Evolutionary conservation across 2,113 vertebrate genomes (phyloP).

Genomic region (Myiozetetes cayanensis): DNA sequence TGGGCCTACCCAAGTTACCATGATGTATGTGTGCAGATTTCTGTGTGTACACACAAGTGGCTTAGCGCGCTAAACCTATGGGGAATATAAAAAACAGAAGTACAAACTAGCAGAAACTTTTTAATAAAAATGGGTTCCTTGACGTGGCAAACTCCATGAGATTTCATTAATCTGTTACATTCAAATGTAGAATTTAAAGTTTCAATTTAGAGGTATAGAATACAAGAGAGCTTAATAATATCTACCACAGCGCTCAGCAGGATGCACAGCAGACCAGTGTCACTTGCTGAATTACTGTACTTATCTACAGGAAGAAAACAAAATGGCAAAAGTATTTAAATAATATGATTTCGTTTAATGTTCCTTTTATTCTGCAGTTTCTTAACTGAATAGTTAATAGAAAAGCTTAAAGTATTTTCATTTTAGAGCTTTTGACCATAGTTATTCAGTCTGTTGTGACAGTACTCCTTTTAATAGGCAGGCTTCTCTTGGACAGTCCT

Average conservation of each 20-base stretch:
- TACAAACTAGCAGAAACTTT: background rate
- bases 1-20: background rate
- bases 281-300: background rate
- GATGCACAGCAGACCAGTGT: background rate
- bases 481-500: background rate
- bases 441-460: background rate
- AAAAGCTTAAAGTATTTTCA: background rate
- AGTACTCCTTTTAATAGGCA: background rate
- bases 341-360: background rate
- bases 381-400: background rate
- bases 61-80: background rate
- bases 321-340: background rate
- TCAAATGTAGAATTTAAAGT: background rate
- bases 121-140: background rate
- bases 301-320: background rate
- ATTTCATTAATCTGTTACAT: background rate
- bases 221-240: background rate
- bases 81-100: background rate
- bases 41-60: fast-evolving
- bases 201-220: background rate
- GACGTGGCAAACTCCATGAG: background rate
- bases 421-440: background rate
- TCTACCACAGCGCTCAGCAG: background rate
- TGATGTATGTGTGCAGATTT: background rate
- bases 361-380: background rate